Percentiles rank a stretch among this genome's conserved stretches.
Conservation (phyloP, 2,888 invertebrate species). For the Galeruca laticollis region DNA sequence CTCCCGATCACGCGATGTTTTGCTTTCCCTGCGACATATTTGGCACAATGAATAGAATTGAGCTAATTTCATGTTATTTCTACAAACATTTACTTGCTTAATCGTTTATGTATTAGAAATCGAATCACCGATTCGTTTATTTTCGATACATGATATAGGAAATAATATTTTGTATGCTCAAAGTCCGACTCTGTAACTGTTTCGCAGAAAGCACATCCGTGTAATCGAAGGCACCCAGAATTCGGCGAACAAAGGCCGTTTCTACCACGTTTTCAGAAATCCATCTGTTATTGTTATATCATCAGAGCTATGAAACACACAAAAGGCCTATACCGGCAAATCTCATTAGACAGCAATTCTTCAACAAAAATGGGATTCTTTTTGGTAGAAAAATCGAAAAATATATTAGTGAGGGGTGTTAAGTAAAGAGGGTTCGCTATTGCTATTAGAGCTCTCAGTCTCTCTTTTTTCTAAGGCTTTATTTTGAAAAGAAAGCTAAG, state of each 20-base stretch:
- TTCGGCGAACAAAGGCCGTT: slow-evolving; percentile 20
- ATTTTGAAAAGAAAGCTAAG: background rate
- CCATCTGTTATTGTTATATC: slow-evolving; percentile 40
- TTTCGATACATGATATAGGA: background rate
- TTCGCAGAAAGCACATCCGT: slow-evolving; percentile 19
- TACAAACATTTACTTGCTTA: too few relatives aligned
- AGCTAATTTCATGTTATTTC: too few relatives aligned
- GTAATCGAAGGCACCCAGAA: slow-evolving; percentile 27
- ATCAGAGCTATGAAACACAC: slow-evolving; percentile 34
- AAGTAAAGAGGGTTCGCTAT: slow-evolving; percentile 16
- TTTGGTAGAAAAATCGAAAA: slow-evolving; percentile 35
- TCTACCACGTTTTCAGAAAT: slow-evolving; percentile 24
- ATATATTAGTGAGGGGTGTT: slow-evolving; percentile 39
- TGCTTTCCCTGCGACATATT: too few relatives aligned
- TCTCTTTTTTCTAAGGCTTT: background rate
- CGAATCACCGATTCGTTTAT: too few relatives aligned
- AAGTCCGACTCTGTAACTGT: background rate
- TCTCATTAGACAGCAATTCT: slow-evolving; percentile 55
- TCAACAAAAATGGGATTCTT: slow-evolving; percentile 35
- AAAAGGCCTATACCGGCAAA: slow-evolving; percentile 47
- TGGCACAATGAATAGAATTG: too few relatives aligned
- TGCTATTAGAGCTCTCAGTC: background rate
- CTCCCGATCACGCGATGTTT: too few relatives aligned
- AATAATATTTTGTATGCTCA: background rate
- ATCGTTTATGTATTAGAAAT: too few relatives aligned